Base-by-base conservation (phyloP, 1,140 invertebrate species). In the Trypoxylus dichotomus region DNA sequence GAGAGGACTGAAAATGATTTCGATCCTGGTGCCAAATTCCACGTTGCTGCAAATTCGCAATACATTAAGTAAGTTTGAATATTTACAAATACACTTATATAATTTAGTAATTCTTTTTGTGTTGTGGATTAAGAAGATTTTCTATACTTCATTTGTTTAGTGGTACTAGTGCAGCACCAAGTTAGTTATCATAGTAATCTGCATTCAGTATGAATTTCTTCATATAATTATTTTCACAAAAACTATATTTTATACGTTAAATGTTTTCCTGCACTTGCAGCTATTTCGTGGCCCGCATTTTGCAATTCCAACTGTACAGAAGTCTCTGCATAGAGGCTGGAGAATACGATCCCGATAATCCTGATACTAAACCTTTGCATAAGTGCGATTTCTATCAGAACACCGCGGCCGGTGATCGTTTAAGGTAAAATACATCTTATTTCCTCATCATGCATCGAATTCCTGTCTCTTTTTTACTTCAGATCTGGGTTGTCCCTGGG, bases 231-330 rank as follows among this genome's bases (percentile, higher is more conserved):
- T n/a, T n/a, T n/a, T n/a, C n/a, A n/a, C n/a, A n/a, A n/a, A n/a
- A n/a, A n/a, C 10, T 5, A n/a, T n/a, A n/a, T 24, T n/a, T n/a
- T n/a, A n/a, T n/a, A n/a, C n/a, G n/a, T n/a, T n/a, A n/a, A n/a
- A n/a, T n/a, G n/a, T n/a, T 87, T 7, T 85, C 90, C 0, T 93
- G 21, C 21, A 7, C n/a, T 21, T 60, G 81, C 11, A 90, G 91
- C 72, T 92, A 93, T 84, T 93, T 93, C 82, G 87, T 92, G 71
- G 80, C 89, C 80, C 82, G 88, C 82, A 82, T 90, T 84, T 82
- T 91, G 77, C 80, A 91, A 84, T 93, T 93, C 83, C 92, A 93
- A 83, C 90, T 93, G 76, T 90, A 92, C 79, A 87, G 90, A 81
- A 84, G 88, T 0, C 78, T 93, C 29, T 93, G 92, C 79, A 85